Conservation (phyloP, 1,140 invertebrate genomes). For the Popillia japonica region DNA sequence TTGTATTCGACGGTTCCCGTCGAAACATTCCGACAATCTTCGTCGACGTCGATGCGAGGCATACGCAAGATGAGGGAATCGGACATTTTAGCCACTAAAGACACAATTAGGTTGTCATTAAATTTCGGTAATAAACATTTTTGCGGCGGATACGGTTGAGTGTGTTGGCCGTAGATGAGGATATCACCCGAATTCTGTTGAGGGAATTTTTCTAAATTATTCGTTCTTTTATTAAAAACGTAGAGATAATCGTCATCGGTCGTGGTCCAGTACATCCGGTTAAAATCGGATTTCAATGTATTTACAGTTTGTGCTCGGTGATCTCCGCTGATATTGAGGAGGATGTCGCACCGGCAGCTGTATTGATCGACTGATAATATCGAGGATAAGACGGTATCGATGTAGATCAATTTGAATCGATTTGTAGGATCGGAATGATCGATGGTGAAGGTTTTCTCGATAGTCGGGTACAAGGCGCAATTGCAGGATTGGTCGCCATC, state of each 20-base stretch:
- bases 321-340: conserved; percentile 59
- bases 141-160: conserved; percentile 78
- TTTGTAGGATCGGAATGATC: conserved; percentile 68
- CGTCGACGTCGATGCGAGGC: conserved; percentile 65
- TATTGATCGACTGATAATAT: conserved; percentile 72
- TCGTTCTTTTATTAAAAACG: conserved; percentile 67
- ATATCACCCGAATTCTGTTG: conserved; percentile 65
- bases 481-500: conserved; percentile 60
- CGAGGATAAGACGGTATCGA: conserved; percentile 63
- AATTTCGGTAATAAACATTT: conserved; percentile 73
- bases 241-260: conserved; percentile 69
- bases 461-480: conserved; percentile 67
- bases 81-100: conserved; percentile 65
- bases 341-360: conserved; percentile 71
- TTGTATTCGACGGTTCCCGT: conserved; percentile 74
- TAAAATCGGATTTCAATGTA: conserved; percentile 71
- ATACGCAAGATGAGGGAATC: conserved; percentile 72
- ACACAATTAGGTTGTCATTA: conserved; percentile 62
- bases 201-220: conserved; percentile 52
- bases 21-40: conserved; percentile 69
- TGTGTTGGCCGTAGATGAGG: conserved; percentile 73
- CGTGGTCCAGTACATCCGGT: conserved; percentile 76
- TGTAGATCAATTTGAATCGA: conserved; percentile 71
- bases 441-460: conserved; percentile 70
- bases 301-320: conserved; percentile 59